A percentile compares a stretch with the other conserved stretches of the same genome.
phyloP scores from a whole-genome alignment of 2,888 invertebrate species.

The Eristalinus sepulchralis region DNA sequence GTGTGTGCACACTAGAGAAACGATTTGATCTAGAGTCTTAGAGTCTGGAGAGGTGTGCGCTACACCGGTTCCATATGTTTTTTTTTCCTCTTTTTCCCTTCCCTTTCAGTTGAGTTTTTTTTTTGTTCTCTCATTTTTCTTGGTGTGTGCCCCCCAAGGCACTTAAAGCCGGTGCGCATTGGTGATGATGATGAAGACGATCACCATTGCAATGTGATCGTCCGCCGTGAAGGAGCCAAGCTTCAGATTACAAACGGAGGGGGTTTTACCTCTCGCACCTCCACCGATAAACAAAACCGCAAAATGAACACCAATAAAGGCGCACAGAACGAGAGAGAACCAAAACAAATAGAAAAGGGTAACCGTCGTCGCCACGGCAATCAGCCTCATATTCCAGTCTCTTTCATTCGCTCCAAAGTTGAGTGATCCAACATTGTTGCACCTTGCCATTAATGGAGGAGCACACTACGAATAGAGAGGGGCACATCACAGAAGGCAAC shows the following conservation, averaged over 20 bases:
- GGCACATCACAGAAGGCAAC: neutral
- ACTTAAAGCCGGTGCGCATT: slow-evolving; percentile 53
- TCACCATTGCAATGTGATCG: slow-evolving; percentile 50
- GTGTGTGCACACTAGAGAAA: slow-evolving; percentile 13
- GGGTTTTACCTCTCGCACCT: slow-evolving; percentile 53
- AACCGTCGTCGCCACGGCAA: slow-evolving; percentile 16
- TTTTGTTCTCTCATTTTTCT: slow-evolving; percentile 2
- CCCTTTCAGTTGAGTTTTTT: slow-evolving; percentile 34
- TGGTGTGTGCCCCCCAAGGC: slow-evolving; percentile 6
- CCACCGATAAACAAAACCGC: slow-evolving; percentile 50
- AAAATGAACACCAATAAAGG: slow-evolving; percentile 4
- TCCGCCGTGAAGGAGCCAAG: slow-evolving; percentile 40
- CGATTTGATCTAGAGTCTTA: slow-evolving; percentile 15
- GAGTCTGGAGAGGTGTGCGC: slow-evolving; percentile 61
- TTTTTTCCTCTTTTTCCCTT: slow-evolving; percentile 13
- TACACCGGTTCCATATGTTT: slow-evolving; percentile 56
- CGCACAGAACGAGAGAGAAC: neutral
- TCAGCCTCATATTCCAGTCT: slow-evolving; percentile 50
- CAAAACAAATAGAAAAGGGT: slow-evolving; percentile 19
- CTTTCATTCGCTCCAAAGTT: slow-evolving; percentile 40
- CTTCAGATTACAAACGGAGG: slow-evolving; percentile 43
- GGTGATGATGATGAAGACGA: slow-evolving; percentile 37
- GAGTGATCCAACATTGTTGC: slow-evolving; percentile 71
- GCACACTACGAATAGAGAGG: slow-evolving; percentile 46
- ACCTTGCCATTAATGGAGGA: slow-evolving; percentile 62